A percentile compares a stretch with the other conserved stretches of the same genome.
These are phyloP conservation scores for Nymphalis io DNA, from an alignment of 1,140 invertebrate species.

Conservation along the genomic window DNA sequence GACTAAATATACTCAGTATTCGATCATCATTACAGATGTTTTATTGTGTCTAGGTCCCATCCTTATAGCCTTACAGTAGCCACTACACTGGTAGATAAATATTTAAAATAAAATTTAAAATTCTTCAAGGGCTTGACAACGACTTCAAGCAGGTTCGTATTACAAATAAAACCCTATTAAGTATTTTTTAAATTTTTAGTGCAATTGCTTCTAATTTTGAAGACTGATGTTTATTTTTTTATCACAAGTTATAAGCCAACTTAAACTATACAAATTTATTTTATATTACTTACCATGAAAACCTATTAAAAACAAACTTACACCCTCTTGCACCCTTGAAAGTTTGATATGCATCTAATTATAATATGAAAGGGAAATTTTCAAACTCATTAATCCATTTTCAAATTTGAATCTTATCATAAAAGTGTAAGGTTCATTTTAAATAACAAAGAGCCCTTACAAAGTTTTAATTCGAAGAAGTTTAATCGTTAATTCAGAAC, in stretches of 20 bases:
- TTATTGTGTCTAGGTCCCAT: too few relatives aligned
- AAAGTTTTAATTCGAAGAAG: constrained; percentile 21
- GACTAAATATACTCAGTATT: too few relatives aligned
- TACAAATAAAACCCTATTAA: too few relatives aligned
- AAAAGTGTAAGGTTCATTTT: constrained; percentile 13
- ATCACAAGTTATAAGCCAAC: not conserved
- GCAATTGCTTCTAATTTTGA: too few relatives aligned
- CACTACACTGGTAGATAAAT: too few relatives aligned
- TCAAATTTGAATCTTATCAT: constrained; percentile 4
- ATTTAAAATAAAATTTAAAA: too few relatives aligned
- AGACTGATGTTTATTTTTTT: too few relatives aligned
- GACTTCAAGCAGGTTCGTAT: too few relatives aligned
- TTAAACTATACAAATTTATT: not conserved
- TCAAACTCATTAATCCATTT: not conserved
- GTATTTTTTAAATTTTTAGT: too few relatives aligned
- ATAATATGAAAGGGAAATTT: constrained; percentile 29
- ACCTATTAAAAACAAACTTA: constrained; percentile 15
- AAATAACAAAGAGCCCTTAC: not conserved
- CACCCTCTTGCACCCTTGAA: constrained; percentile 26
- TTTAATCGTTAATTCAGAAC: constrained; percentile 3
- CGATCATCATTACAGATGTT: too few relatives aligned
- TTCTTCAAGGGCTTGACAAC: too few relatives aligned
- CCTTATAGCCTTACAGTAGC: too few relatives aligned
- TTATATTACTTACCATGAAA: constrained; percentile 2
- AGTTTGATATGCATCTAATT: constrained; percentile 38